Evolutionary conservation across 2,888 invertebrate genomes (phyloP).

Genomic region (Phorcus lineatus): DNA sequence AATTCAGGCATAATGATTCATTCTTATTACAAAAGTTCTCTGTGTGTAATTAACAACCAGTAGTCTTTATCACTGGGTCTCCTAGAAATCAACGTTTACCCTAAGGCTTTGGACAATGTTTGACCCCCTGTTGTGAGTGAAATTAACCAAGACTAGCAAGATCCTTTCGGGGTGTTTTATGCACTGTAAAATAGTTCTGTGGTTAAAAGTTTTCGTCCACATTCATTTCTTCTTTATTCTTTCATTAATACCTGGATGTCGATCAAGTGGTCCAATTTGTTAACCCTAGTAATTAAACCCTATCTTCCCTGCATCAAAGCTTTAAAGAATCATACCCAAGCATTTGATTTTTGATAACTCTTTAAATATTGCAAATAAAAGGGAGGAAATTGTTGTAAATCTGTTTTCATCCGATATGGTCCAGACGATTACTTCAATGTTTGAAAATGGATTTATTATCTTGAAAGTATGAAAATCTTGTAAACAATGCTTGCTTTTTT

Average conservation of each 20-base stretch:
- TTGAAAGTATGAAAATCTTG: slow-evolving; percentile 7
- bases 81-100: too few relatives aligned
- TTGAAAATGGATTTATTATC: neutral
- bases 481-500: slow-evolving; percentile 1
- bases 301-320: neutral
- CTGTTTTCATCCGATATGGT: neutral
- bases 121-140: too few relatives aligned
- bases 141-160: too few relatives aligned
- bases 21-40: too few relatives aligned
- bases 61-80: too few relatives aligned
- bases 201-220: too few relatives aligned
- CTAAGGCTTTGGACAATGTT: too few relatives aligned
- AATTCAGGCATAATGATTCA: too few relatives aligned
- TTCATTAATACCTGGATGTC: neutral
- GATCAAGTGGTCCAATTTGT: neutral
- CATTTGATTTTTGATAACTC: neutral
- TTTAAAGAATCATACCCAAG: too few relatives aligned
- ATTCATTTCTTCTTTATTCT: neutral
- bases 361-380: slow-evolving; percentile 9
- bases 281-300: neutral
- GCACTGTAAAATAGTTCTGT: too few relatives aligned
- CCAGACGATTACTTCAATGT: neutral
- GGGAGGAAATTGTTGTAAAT: neutral
- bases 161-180: too few relatives aligned
- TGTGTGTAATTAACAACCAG: too few relatives aligned